phyloP scores from a whole-genome alignment of 92 coral and sea anemone genomes.

The Parazoanthus atlanticus region DNA sequence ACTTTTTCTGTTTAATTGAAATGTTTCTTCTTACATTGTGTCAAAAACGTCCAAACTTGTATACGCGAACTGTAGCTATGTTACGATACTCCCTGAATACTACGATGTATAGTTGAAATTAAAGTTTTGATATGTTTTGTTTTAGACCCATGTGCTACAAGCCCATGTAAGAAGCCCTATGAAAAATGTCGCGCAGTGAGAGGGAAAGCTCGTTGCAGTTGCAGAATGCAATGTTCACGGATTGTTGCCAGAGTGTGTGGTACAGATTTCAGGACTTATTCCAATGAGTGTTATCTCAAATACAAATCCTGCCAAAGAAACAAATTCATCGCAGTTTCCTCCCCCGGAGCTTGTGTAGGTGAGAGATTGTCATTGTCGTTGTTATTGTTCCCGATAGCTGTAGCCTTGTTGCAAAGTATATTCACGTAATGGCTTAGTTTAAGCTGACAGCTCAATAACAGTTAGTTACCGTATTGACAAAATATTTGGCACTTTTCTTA shows the following conservation, averaged over 20 bases:
- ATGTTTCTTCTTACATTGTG: too few relatives aligned
- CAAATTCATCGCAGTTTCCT: background rate
- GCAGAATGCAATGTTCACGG: slow-evolving; percentile 17
- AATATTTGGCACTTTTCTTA: too few relatives aligned
- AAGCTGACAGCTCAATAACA: too few relatives aligned
- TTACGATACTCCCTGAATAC: too few relatives aligned
- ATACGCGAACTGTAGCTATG: too few relatives aligned
- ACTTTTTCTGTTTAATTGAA: too few relatives aligned
- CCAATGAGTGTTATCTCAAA: slow-evolving; percentile 26
- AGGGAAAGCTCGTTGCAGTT: slow-evolving; percentile 20
- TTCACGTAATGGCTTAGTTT: too few relatives aligned
- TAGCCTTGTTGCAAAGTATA: too few relatives aligned
- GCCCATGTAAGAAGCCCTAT: slow-evolving; percentile 34
- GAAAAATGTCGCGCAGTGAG: background rate
- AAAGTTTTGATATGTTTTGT: too few relatives aligned
- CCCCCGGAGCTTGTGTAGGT: slow-evolving; percentile 24
- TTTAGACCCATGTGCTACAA: slow-evolving; percentile 3
- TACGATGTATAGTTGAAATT: too few relatives aligned
- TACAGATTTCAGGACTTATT: slow-evolving; percentile 11
- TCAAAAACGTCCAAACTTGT: too few relatives aligned
- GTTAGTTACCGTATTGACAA: too few relatives aligned
- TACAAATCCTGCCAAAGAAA: slow-evolving; percentile 18
- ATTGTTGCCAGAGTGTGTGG: slow-evolving; percentile 19
- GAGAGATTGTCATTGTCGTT: background rate
- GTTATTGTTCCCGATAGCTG: background rate